Evolutionary conservation across 2,113 vertebrate species (phyloP), one percentile per base, ranked within the genome.

Genomic region (Carlito syrichta): DNA sequence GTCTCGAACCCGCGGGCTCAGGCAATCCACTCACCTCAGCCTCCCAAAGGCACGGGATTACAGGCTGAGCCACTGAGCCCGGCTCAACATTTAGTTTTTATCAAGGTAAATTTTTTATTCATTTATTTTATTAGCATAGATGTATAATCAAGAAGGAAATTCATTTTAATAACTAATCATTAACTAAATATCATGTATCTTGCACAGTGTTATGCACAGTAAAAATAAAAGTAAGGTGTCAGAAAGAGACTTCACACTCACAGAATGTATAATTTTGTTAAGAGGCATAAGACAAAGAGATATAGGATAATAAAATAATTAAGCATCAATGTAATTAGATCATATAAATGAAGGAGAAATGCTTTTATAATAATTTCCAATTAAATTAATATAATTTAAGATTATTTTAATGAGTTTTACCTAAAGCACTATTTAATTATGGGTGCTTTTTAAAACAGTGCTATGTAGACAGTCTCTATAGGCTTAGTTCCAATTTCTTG

Each of bases 51-150:
- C n/a, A n/a, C n/a, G n/a, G n/a, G n/a, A n/a, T n/a, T n/a, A n/a
- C n/a, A n/a, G n/a, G n/a, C n/a, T n/a, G n/a, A n/a, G n/a, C n/a
- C n/a, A n/a, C n/a, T n/a, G n/a, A n/a, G n/a, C n/a, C n/a, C n/a
- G n/a, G n/a, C n/a, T n/a, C n/a, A n/a, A n/a, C n/a, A 89, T 88
- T 94, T 93, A 32, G 58, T 40, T 87, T 89, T 96, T 71, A 62
- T 85, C 23, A 38, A 13, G 11, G 58, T 69, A 76, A 79, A 63
- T 13, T 17, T 69, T 94, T 84, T 63, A n/a, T 22, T 56, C 6
- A 20, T 48, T 94, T 79, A 48, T 1, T 58, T 74, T 73, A 32
- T 68, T 68, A 94, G 4, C 38, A 54, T 86, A 74, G 54, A 79
- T 85, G 2, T 48, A 82, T 66, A 77, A 68, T 7, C 3, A 40